Evolutionary conservation across 2,113 vertebrate genomes (phyloP), one percentile per base, ranked within the genome.

Genomic region (Onychorhynchus coronatus): DNA sequence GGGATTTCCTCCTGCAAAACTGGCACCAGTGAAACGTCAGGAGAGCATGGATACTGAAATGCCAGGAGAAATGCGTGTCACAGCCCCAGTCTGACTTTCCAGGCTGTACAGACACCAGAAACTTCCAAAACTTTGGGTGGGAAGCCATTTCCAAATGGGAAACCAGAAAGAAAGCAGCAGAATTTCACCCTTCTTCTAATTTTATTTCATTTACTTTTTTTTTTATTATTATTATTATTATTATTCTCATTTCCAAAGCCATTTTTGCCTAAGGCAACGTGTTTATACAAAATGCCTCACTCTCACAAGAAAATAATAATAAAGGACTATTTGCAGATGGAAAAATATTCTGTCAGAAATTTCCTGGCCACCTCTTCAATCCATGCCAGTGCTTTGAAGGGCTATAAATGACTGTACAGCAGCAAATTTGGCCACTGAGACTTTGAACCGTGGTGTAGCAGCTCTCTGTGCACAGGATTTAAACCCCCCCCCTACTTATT

Each of bases 331-430:
- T 95, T 86, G 63, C 72, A 73, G 85, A 88, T n/a, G 79, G 94
- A 78, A 93, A 91, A 93, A 77, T 89, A 55, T 63, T 59, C 80
- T 47, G 86, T 87, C 91, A 95, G 95, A 87, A 85, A 87, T 78
- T 85, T 94, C 77, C 91, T 81, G 87, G 87, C 89, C 93, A 75
- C 80, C 37, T 71, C 93, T 96, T 70, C n/a, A 17, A 75, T 91
- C 78, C 74, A 81, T 92, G 91, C 93, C 96, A 89, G 78, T 8
- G 11, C 72, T 90, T 62, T 47, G 52, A 61, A 71, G 76, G 88
- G 55, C 88, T 86, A 27, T 80, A 96, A 95, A 92, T 91, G 92
- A 89, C 42, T 50, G 76, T 7, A 5, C 28, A 39, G 80, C 72
- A 77, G 72, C 84, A 91, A 79, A 95, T 95, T 85, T 79, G 91